phyloP scores from a whole-genome alignment of 2,888 invertebrate genomes.

The Cosmorhoe ocellata region DNA sequence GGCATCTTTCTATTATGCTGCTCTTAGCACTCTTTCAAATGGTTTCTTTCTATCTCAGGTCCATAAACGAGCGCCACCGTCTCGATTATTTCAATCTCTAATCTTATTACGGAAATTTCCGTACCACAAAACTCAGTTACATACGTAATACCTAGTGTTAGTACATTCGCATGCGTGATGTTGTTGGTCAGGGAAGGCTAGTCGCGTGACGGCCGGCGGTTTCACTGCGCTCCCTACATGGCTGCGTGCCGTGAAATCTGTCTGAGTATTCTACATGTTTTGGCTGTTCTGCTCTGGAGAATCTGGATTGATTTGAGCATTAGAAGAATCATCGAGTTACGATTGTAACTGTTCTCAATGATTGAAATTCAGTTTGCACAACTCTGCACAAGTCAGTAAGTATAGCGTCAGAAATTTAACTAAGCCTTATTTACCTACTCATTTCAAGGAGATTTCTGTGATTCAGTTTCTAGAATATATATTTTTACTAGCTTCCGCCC shows the following conservation, averaged over 20 bases:
- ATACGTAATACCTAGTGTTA: slow-evolving; percentile 5
- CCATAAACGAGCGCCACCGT: neutral
- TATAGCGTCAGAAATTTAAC: too few species aligned
- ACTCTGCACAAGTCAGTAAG: too few species aligned
- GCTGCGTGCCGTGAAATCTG: slow-evolving; percentile 48
- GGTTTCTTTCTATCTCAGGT: neutral
- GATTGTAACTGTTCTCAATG: too few species aligned
- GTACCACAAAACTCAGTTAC: neutral
- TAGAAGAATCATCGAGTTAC: too few species aligned
- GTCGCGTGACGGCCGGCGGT: slow-evolving; percentile 35
- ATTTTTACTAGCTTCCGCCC: too few species aligned
- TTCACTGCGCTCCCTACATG: slow-evolving; percentile 51
- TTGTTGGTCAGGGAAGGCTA: slow-evolving; percentile 37
- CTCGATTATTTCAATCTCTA: neutral
- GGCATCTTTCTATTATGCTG: too few species aligned
- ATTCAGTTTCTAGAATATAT: too few species aligned
- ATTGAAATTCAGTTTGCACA: too few species aligned
- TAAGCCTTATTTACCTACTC: too few species aligned
- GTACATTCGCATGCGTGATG: slow-evolving; percentile 19
- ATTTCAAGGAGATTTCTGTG: too few species aligned
- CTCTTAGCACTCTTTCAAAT: too few species aligned
- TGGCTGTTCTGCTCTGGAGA: neutral
- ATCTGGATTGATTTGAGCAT: neutral
- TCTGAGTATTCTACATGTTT: slow-evolving; percentile 13
- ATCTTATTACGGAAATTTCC: slow-evolving; percentile 6